These are phyloP conservation scores for Formicarius rufipectus DNA, from an alignment of 2,113 vertebrate genomes.

Conservation along the genomic window DNA sequence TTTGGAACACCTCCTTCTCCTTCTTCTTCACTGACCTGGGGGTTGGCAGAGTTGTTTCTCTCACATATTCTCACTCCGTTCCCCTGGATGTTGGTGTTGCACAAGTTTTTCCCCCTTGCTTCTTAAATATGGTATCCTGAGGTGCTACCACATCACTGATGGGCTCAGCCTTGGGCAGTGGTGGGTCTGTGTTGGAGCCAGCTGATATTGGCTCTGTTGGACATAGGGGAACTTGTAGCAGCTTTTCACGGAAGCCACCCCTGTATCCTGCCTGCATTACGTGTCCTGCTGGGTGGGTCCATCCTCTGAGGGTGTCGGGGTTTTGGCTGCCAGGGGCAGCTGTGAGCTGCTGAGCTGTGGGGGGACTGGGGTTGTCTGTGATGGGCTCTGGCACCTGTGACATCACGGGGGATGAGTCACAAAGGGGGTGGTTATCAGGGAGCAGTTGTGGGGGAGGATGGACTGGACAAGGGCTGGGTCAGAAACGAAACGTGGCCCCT, in stretches of 20 bases:
- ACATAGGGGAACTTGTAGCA: neutral
- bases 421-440: neutral
- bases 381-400: neutral
- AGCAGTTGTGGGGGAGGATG: rapidly evolving
- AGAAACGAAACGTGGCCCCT: neutral
- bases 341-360: neutral
- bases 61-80: neutral
- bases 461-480: neutral
- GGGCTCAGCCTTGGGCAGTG: neutral
- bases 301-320: neutral
- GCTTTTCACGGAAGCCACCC: neutral
- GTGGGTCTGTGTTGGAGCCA: neutral
- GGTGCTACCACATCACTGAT: neutral
- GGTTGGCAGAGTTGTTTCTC: neutral
- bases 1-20: neutral
- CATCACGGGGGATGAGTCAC: neutral
- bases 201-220: neutral
- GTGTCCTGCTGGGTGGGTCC: neutral
- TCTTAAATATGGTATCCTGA: neutral
- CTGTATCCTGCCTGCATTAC: neutral
- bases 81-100: neutral
- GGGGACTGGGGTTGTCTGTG: neutral
- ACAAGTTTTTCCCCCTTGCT: neutral
- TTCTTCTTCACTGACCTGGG: neutral
- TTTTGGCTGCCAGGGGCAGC: neutral